Base-by-base conservation (phyloP, 2,888 invertebrate species). In the Drosophila vallismaia region DNA sequence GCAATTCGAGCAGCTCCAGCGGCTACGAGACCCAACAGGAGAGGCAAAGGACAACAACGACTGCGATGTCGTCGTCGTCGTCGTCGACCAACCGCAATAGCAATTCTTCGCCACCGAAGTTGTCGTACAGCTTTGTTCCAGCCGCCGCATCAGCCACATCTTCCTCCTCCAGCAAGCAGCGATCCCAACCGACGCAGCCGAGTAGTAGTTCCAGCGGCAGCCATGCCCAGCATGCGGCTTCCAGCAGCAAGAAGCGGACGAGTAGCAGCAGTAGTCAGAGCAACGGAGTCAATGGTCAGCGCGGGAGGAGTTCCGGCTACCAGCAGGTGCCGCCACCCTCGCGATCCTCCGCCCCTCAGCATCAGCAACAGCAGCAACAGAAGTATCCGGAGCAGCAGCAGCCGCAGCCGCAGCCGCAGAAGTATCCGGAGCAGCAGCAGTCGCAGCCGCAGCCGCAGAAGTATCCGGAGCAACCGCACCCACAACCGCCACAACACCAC, bases 231-330 rank as follows among this genome's bases (percentile, higher is more conserved):
- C 85, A 85, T 57, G 83, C 76, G 29, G 85, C 85, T 58, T 77
- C 80, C 59, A 84, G 79, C 60, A 78, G 75, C 55, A 78, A 82
- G 56, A 81, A 79, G 44, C 80, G 88, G 42, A 82, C 82, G 74
- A 87, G 76, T 75, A 73, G 66, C 56, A 68, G 42, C 60, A 75
- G 45, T 55, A 52, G 51, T 29, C 49, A 50, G 12, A 44, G 51
- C 36, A 49, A 58, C n/a, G 60, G 38, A 46, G 62, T 52, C 48
- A 84, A 51, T 53, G 74, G 78, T 0, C 79, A 75, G 42, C 79
- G 75, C 8, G 74, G 69, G 29, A 67, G 49, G 67, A 70, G 31
- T 33, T 68, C 54, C 60, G 74, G 36, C 53, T 56, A 51, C 55
- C 76, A 78, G 38, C 74, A 73, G 28, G 62, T 75, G 52, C 58